Conservation (phyloP, 2,888 invertebrate genomes). For the Polymixis flavicincta region DNA sequence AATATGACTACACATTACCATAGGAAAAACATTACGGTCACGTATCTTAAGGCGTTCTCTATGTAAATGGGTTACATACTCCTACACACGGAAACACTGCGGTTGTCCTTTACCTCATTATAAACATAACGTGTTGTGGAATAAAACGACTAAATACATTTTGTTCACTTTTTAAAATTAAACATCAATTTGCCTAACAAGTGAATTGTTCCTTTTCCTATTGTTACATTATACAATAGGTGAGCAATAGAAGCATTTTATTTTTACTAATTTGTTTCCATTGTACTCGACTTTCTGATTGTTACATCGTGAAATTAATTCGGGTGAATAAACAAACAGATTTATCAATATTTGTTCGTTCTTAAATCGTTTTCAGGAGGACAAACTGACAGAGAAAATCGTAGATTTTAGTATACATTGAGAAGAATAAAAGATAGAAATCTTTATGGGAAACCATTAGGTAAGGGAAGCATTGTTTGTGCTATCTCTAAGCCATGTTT, state of each 20-base stretch:
- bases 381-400: constrained; percentile 48
- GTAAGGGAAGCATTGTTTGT: constrained; percentile 83
- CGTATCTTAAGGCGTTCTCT: constrained; percentile 73
- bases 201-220: constrained; percentile 41
- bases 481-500: constrained; percentile 85
- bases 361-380: constrained; percentile 12
- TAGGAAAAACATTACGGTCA: constrained; percentile 84
- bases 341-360: constrained; percentile 37
- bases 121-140: constrained; percentile 10
- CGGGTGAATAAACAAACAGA: constrained; percentile 42
- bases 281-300: constrained; percentile 42
- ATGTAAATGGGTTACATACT: constrained; percentile 72
- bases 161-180: constrained; percentile 36
- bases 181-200: constrained; percentile 50
- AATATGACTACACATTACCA: constrained; percentile 87
- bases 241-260: constrained; percentile 50
- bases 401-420: constrained; percentile 62
- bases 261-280: constrained; percentile 50
- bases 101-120: constrained; percentile 58
- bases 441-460: constrained; percentile 82
- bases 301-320: constrained; percentile 42
- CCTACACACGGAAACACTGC: constrained; percentile 38
- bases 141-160: constrained; percentile 2
- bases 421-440: constrained; percentile 75
- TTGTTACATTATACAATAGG: constrained; percentile 50